phyloP scores from a whole-genome alignment of 1,140 invertebrate species.

The Drosophila rufa region DNA sequence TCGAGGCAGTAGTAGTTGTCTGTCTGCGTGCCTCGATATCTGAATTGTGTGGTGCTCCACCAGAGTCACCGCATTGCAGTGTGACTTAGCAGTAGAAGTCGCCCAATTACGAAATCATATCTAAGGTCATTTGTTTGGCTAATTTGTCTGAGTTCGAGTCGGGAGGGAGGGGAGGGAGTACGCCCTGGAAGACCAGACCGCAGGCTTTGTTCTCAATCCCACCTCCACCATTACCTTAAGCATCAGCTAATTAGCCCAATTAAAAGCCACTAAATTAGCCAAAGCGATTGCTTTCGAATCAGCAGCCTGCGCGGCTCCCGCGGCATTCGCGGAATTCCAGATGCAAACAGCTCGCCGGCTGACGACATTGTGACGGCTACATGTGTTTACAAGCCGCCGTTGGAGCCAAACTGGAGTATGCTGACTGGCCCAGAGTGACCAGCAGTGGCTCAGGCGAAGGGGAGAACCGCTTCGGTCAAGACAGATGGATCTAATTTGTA shows the following conservation, averaged over 20 bases:
- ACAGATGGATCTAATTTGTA: constrained; percentile 48
- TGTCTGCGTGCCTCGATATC: constrained; percentile 35
- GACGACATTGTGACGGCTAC: constrained; percentile 63
- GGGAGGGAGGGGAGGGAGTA: background rate
- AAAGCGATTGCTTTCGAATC: constrained; percentile 40
- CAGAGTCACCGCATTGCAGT: no score
- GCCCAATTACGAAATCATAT: constrained; percentile 81
- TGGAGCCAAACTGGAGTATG: constrained; percentile 11
- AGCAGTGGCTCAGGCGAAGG: constrained; percentile 11
- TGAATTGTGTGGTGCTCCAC: constrained; percentile 14
- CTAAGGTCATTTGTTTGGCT: constrained; percentile 80
- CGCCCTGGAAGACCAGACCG: constrained; percentile 48
- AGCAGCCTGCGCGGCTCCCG: background rate
- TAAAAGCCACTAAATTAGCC: constrained; percentile 46
- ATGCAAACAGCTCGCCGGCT: constrained; percentile 32
- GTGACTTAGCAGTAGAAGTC: constrained; percentile 27
- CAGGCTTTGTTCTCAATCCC: constrained; percentile 31
- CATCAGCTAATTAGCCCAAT: constrained; percentile 38
- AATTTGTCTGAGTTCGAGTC: constrained; percentile 56
- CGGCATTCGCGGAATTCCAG: constrained; percentile 49
- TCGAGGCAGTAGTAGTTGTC: constrained; percentile 7
- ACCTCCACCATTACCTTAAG: background rate
- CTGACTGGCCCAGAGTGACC: constrained; percentile 9
- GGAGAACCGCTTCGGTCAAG: constrained; percentile 18
- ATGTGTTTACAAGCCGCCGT: constrained; percentile 52